A percentile compares a stretch with the other conserved stretches of the same genome.
Evolutionary conservation across 2,888 invertebrate genomes (phyloP).

Genomic region (Agrochola lychnidis): DNA sequence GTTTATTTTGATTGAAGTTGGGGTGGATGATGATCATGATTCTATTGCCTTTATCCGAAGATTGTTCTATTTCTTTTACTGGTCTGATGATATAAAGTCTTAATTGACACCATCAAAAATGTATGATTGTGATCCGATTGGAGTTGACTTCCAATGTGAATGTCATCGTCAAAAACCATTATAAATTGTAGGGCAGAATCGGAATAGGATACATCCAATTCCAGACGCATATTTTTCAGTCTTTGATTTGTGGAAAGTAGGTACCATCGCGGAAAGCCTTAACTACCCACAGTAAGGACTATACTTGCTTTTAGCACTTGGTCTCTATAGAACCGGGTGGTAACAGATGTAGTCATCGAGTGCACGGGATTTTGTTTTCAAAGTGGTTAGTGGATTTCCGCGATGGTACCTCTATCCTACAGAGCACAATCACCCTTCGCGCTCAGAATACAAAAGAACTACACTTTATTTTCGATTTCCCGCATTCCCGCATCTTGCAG

Average conservation of each 20-base stretch:
- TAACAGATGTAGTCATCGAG: too few relatives aligned
- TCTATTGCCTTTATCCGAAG: neutral
- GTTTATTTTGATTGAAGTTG: neutral
- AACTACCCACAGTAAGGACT: too few relatives aligned
- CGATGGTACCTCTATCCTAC: neutral
- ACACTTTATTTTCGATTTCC: neutral
- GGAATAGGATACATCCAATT: neutral
- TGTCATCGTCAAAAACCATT: neutral
- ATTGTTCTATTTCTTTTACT: neutral
- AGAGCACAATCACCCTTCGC: neutral
- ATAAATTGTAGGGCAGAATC: neutral
- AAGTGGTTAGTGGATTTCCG: too few relatives aligned
- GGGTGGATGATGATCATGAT: neutral
- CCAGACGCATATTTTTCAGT: neutral
- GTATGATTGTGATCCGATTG: neutral
- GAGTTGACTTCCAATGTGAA: neutral
- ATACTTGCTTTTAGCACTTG: too few relatives aligned
- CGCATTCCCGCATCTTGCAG: constrained; percentile 21
- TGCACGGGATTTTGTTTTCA: too few relatives aligned
- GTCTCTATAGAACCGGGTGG: too few relatives aligned
- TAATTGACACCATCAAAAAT: neutral
- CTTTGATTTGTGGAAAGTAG: neutral
- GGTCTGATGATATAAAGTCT: neutral
- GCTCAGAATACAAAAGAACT: neutral
- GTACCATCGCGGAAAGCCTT: too few relatives aligned